Conservation (phyloP, 2,888 invertebrate species). For the Tiphia femorata region DNA sequence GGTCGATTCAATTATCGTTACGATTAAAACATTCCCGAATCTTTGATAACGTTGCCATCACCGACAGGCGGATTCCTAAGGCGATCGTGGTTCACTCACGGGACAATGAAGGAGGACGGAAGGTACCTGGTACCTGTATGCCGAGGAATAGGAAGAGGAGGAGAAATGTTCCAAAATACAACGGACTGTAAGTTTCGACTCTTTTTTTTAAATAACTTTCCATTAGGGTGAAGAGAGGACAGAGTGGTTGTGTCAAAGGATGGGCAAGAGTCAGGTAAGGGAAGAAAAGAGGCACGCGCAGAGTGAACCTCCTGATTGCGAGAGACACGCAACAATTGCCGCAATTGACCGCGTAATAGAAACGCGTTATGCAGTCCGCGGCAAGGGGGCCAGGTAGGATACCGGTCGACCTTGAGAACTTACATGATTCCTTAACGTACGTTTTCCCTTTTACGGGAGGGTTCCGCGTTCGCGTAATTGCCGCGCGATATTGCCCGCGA, state of each 20-base stretch:
- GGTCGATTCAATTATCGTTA: conserved; percentile 46
- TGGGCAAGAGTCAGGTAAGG: background rate
- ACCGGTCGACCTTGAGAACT: conserved; percentile 65
- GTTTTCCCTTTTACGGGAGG: conserved; percentile 58
- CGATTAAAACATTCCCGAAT: conserved; percentile 46
- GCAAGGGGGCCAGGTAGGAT: conserved; percentile 48
- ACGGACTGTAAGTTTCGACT: too few relatives aligned
- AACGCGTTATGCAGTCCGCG: conserved; percentile 60
- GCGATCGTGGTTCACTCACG: too few relatives aligned
- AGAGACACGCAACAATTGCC: conserved; percentile 54
- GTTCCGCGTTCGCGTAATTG: conserved; percentile 50
- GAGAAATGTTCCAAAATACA: too few relatives aligned
- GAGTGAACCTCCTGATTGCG: conserved; percentile 43
- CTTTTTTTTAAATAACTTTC: too few relatives aligned
- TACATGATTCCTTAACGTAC: conserved; percentile 58
- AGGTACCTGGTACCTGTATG: too few relatives aligned
- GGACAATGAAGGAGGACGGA: too few relatives aligned
- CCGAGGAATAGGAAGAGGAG: background rate
- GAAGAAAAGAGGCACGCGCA: conserved; percentile 21
- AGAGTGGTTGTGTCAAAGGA: background rate
- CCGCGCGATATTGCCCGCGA: conserved; percentile 24
- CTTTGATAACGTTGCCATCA: conserved; percentile 34
- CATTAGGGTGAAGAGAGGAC: background rate
- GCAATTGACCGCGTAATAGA: conserved; percentile 64
- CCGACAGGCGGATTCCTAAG: too few relatives aligned